phyloP scores from a whole-genome alignment of 2,797 vertebrate genomes.

The Sciaenops ocellatus region DNA sequence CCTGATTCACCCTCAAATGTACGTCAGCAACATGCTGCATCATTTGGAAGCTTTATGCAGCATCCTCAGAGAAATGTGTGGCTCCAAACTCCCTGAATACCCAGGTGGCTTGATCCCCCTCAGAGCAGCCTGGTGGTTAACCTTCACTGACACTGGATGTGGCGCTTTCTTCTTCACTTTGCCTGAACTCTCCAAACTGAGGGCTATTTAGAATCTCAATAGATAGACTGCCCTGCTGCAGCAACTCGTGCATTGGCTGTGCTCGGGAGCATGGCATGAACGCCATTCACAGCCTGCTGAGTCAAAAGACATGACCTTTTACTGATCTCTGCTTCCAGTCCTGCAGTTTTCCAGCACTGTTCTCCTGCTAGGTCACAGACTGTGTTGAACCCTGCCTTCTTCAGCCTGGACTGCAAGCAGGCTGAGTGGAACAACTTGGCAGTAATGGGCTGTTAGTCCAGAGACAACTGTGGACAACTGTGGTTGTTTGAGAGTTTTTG shows the following conservation, averaged over 20 bases:
- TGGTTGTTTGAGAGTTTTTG: slow-evolving; percentile 6
- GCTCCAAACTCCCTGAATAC: slow-evolving; percentile 24
- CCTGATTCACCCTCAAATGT: slow-evolving; percentile 25
- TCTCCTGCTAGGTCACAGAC: slow-evolving; percentile 37
- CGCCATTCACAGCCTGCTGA: slow-evolving; percentile 25
- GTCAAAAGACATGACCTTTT: slow-evolving; percentile 56
- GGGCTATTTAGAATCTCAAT: slow-evolving; percentile 20
- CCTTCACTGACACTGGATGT: slow-evolving; percentile 43
- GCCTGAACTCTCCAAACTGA: slow-evolving; percentile 28
- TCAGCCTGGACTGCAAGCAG: slow-evolving; percentile 50
- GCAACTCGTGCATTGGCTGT: slow-evolving; percentile 23
- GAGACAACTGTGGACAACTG: slow-evolving; percentile 23
- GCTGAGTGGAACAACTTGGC: slow-evolving; percentile 35
- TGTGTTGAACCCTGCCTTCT: slow-evolving; percentile 21
- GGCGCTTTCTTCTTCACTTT: slow-evolving; percentile 28
- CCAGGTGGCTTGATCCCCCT: slow-evolving; percentile 36
- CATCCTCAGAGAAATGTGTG: slow-evolving; percentile 22
- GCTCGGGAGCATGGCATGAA: slow-evolving; percentile 26
- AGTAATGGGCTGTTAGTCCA: slow-evolving; percentile 33
- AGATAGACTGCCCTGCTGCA: not conserved
- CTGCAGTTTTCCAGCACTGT: slow-evolving; percentile 24
- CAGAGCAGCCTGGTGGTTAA: slow-evolving; percentile 54
- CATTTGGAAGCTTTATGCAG: slow-evolving; percentile 21
- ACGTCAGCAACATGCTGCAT: slow-evolving; percentile 27
- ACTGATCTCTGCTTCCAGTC: slow-evolving; percentile 33